Evolutionary conservation across 2,888 invertebrate genomes (phyloP).

Genomic region (Schizotus pectinicornis): DNA sequence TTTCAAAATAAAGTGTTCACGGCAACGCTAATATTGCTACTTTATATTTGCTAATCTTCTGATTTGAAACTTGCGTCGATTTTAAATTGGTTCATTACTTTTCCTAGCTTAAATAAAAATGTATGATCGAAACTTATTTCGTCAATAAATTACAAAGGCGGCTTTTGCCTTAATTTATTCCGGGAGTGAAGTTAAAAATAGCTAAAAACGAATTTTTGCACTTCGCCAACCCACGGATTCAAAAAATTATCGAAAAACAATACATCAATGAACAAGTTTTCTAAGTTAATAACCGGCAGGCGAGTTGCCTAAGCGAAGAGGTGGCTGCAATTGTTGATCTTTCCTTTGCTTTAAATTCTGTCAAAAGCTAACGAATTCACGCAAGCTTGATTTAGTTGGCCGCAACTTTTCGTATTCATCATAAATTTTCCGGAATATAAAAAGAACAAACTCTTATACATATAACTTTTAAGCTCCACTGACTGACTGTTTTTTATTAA

Average conservation of each 20-base stretch:
- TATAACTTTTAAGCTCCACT: conserved; percentile 19
- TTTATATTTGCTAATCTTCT: conserved; percentile 22
- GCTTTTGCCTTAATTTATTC: conserved; percentile 9
- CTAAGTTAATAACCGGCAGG: conserved; percentile 12
- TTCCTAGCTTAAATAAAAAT: conserved; percentile 14
- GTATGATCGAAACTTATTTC: conserved; percentile 19
- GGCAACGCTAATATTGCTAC: conserved; percentile 17
- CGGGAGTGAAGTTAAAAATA: conserved; percentile 13
- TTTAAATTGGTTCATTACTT: conserved; percentile 19
- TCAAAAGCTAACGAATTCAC: conserved; percentile 20
- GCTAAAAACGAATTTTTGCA: conserved; percentile 17
- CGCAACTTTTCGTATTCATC: conserved; percentile 17
- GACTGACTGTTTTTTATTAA: conserved; percentile 22
- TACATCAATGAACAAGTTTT: conserved; percentile 18
- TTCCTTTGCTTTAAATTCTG: conserved; percentile 9
- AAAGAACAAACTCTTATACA: conserved; percentile 18
- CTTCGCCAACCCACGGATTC: not conserved
- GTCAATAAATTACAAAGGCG: conserved; percentile 14
- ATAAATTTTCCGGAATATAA: conserved; percentile 18
- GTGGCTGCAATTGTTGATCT: conserved; percentile 10
- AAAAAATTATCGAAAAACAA: conserved; percentile 19
- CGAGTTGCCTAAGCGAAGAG: conserved; percentile 2
- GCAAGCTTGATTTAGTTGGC: conserved; percentile 14
- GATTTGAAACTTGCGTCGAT: conserved; percentile 15
- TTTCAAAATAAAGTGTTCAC: conserved; percentile 22